A percentile compares a stretch with the other conserved stretches of the same genome.
Conservation (phyloP, 2,888 invertebrate species). For the Hirtodrosophila confusa region DNA sequence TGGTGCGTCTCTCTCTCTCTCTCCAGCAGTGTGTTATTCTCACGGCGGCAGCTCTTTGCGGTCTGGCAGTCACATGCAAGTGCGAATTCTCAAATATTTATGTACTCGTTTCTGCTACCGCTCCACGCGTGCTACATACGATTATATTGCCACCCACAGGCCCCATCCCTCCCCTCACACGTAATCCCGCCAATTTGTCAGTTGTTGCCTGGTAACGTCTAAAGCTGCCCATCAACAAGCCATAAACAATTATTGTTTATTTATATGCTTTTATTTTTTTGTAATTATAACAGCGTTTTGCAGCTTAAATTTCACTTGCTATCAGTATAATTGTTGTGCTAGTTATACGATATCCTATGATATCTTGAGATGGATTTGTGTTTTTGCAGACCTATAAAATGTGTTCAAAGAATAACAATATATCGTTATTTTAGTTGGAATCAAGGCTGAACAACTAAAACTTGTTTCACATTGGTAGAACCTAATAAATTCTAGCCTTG, state of each 20-base stretch:
- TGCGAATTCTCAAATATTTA: conserved; percentile 4
- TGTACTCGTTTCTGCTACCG: conserved; percentile 19
- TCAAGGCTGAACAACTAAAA: too few relatives aligned
- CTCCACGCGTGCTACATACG: conserved; percentile 41
- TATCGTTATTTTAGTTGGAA: too few relatives aligned
- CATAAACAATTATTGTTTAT: conserved; percentile 52
- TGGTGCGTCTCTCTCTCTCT: conserved; percentile 21
- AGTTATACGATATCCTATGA: too few relatives aligned
- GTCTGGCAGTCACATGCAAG: conserved; percentile 56
- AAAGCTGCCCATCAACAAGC: conserved; percentile 25
- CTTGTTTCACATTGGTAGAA: too few relatives aligned
- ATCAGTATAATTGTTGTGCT: too few relatives aligned
- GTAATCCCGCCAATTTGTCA: neutral
- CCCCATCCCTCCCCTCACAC: neutral
- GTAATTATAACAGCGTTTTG: conserved; percentile 15
- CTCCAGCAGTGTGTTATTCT: conserved; percentile 3
- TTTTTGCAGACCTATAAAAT: too few relatives aligned
- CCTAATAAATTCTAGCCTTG: too few relatives aligned
- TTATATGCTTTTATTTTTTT: conserved; percentile 18
- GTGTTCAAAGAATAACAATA: too few relatives aligned
- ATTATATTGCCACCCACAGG: conserved; percentile 21
- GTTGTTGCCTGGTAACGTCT: conserved; percentile 39
- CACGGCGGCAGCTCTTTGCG: conserved; percentile 47
- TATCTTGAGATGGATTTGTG: too few relatives aligned
- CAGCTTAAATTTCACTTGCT: neutral